Evolutionary conservation across 2,797 vertebrate genomes (phyloP).

Genomic region (Coregonus sp.): DNA sequence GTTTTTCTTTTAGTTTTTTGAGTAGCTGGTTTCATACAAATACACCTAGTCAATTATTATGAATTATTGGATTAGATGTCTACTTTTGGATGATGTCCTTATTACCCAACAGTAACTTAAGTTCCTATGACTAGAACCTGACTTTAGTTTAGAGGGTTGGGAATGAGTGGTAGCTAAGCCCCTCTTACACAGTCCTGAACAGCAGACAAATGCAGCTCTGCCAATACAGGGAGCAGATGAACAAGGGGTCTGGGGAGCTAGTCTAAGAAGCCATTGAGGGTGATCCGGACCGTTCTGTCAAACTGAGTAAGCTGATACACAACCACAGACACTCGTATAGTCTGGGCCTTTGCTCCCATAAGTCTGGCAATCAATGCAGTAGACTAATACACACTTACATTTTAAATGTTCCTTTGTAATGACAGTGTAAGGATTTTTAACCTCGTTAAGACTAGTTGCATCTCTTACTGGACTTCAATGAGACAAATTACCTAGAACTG

Average conservation of each 20-base stretch:
- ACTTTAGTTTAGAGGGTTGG: no score
- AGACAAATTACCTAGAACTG: slow-evolving; percentile 69
- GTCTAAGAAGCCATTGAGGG: not conserved
- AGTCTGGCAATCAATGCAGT: not conserved
- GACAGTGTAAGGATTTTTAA: slow-evolving; percentile 17
- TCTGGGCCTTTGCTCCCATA: not conserved
- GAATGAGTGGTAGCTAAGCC: no score
- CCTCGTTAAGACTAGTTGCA: slow-evolving; percentile 11
- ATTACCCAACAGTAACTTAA: not conserved
- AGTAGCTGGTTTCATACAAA: no score
- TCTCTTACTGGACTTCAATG: slow-evolving; percentile 60
- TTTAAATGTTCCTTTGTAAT: not conserved
- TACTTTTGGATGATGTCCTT: no score
- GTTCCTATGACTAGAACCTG: no score
- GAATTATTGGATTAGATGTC: no score
- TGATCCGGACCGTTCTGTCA: not conserved
- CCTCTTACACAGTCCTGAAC: no score
- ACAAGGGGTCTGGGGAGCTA: not conserved
- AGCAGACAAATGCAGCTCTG: no score
- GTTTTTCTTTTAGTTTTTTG: no score
- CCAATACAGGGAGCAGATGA: not conserved
- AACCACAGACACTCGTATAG: not conserved
- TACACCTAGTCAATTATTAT: no score
- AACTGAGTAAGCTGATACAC: not conserved
- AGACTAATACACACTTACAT: not conserved